Evolutionary conservation across 2,888 invertebrate genomes (phyloP).

Genomic region (Pollenia labialis): DNA sequence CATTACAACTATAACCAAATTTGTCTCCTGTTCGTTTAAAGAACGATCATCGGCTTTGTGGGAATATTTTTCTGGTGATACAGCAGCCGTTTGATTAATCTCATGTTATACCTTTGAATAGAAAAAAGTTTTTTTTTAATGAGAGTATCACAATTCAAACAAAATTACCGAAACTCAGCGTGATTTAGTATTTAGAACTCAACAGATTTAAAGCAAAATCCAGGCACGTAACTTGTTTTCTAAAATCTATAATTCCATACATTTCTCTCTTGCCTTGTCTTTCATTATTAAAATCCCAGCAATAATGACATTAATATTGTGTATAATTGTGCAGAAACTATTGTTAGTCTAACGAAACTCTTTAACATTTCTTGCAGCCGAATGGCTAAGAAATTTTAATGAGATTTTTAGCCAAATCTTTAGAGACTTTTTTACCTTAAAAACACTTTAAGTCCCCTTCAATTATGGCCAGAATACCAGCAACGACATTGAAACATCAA

Average conservation of each 20-base stretch:
- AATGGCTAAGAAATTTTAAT: slow-evolving; percentile 68
- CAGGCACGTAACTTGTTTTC: slow-evolving; percentile 45
- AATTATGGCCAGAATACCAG: slow-evolving; percentile 65
- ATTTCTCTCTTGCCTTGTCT: background rate
- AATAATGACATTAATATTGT: slow-evolving; percentile 67
- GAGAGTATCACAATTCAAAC: slow-evolving; percentile 26
- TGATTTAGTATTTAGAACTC: slow-evolving; percentile 26
- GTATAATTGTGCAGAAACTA: slow-evolving; percentile 41
- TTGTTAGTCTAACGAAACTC: background rate
- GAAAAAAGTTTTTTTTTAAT: background rate
- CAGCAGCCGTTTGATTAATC: slow-evolving; percentile 37
- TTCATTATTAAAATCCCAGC: slow-evolving; percentile 40
- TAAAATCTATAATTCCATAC: slow-evolving; percentile 24
- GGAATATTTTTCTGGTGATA: slow-evolving; percentile 44
- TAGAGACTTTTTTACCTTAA: slow-evolving; percentile 71
- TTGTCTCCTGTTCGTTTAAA: slow-evolving; percentile 11
- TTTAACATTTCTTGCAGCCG: background rate
- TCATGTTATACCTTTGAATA: slow-evolving; percentile 30
- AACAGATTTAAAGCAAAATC: slow-evolving; percentile 19
- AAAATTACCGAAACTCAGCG: slow-evolving; percentile 40
- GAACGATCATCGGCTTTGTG: slow-evolving; percentile 31
- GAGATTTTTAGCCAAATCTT: slow-evolving; percentile 71
- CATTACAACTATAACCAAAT: slow-evolving; percentile 21
- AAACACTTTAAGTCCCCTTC: slow-evolving; percentile 32
- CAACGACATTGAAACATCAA: slow-evolving; percentile 61